Evolutionary conservation across 1,140 invertebrate species (phyloP).

Genomic region (Drosophila sechellia): DNA sequence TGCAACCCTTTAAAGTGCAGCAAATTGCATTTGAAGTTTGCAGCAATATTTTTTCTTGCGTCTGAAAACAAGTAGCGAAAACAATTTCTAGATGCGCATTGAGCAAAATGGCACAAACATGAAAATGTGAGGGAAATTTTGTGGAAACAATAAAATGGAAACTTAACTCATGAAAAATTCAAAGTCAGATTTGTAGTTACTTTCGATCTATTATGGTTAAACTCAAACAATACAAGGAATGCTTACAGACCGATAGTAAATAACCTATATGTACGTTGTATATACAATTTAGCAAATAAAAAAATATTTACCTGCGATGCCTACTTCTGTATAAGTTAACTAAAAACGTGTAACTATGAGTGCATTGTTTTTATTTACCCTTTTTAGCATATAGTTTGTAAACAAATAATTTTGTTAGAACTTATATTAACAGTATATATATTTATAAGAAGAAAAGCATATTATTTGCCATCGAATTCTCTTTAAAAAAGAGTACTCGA

Average conservation of each 20-base stretch:
- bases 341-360: no score
- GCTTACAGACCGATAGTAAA: neutral
- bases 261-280: neutral
- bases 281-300: neutral
- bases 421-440: no score
- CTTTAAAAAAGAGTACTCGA: neutral
- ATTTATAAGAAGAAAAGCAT: no score
- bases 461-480: no score
- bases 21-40: conserved; percentile 56
- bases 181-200: conserved; percentile 37
- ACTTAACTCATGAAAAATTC: conserved; percentile 53
- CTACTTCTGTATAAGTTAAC: no score
- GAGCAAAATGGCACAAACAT: conserved; percentile 6
- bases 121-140: conserved; percentile 9
- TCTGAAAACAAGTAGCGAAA: conserved; percentile 37
- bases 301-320: no score
- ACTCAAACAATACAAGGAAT: conserved; percentile 11
- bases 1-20: conserved; percentile 50
- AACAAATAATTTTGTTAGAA: no score
- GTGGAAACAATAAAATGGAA: conserved; percentile 47
- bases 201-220: conserved; percentile 14
- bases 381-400: no score
- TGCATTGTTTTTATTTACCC: no score
- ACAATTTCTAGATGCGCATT: conserved; percentile 39
- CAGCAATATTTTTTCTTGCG: conserved; percentile 45